Evolutionary conservation across 2,113 vertebrate species (phyloP), one percentile per base, ranked within the genome.

Genomic region (Hylia prasina): DNA sequence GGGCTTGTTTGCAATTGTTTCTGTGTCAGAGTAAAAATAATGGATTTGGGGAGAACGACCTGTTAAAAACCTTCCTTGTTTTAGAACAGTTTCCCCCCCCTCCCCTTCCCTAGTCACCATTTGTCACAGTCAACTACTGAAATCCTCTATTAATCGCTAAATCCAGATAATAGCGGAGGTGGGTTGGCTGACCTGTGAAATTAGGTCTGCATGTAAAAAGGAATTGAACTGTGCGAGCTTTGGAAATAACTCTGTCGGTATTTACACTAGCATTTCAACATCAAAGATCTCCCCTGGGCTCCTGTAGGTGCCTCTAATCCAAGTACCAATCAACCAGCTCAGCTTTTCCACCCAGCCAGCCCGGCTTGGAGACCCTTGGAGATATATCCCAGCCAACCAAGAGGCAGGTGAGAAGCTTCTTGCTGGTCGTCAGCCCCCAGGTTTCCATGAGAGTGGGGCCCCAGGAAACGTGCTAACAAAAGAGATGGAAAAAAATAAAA

Each of bases 151-250:
- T 79, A 93, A 81, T 90, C 84, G 92, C 87, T 82, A 96, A 93
- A 94, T 96, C 87, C 91, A 86, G 91, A 82, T 95, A 87, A 93
- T 90, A 68, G 79, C 50, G 10, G 89, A 96, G 61, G 94, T 90
- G 77, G 82, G 90, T 73, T 86, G 94, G 77, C 91, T 96, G 92
- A 90, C 94, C 87, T 93, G 90, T 91, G 96, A 96, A 95, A 96
- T 94, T 85, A 96, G 95, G 97, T 95, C 90, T 88, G 82, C 87
- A 95, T 94, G 93, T 83, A 85, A 83, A 94, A 91, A 95, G 90
- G 82, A 95, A 89, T 72, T 83, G 83, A 91, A 79, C 89, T 91
- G 86, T 87, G n/a, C 5, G 35, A 87, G 93, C 82, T 94, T 90
- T 93, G 96, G 90, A 94, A 93, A 94, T 97, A 93, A 86, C 89